Base-by-base conservation (phyloP, 2,797 vertebrate species). In the Sebastes hubbsi region DNA sequence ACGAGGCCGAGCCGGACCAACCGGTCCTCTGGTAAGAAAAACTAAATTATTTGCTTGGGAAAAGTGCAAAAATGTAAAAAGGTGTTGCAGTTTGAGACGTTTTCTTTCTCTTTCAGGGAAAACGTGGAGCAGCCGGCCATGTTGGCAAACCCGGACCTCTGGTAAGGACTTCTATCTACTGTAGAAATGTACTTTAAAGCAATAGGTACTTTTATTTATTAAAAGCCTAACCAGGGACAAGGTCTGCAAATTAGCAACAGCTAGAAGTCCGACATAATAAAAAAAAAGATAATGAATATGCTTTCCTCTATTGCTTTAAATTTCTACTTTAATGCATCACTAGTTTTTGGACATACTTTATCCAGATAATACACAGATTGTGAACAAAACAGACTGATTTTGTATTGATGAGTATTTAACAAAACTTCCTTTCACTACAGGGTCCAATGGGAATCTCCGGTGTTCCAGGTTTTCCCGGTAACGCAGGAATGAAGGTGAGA, bases 361-460 rank as follows among this genome's bases (percentile, higher is more conserved):
- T 5, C 11, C 25, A 30, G 25, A 24, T 49, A 46, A 60, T 34
- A n/a, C 29, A 49, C 8, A 71, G 25, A 29, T 7, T 60, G 30
- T 61, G 11, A 29, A 55, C 4, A 30, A 30, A 29, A 52, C 8
- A 24, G 54, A 30, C 18, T 55, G 13, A 59, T 11, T 4, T 22
- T 12, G 4, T 54, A 27, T 12, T 16, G 2, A 54, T 16, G 2
- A 55, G n/a, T 58, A 16, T 62, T 68, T 11, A 65, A 49, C n/a
- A 11, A 59, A 2, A 8, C 61, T 20, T 61, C 2, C 18, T 46
- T 30, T 34, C 84, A 82, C 68, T 25, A 3, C 74, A 99, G 98
- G 98, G 98, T 68, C 96, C 97, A 1, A 93, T 99, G 49, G 98
- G 98, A 73, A 96, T 98, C 79, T 9, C 88, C 16, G 98, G 98